A percentile compares a stretch with the other conserved stretches of the same genome.
Conservation (phyloP, 1,140 invertebrate species). For the Zaprionus camerounensis region DNA sequence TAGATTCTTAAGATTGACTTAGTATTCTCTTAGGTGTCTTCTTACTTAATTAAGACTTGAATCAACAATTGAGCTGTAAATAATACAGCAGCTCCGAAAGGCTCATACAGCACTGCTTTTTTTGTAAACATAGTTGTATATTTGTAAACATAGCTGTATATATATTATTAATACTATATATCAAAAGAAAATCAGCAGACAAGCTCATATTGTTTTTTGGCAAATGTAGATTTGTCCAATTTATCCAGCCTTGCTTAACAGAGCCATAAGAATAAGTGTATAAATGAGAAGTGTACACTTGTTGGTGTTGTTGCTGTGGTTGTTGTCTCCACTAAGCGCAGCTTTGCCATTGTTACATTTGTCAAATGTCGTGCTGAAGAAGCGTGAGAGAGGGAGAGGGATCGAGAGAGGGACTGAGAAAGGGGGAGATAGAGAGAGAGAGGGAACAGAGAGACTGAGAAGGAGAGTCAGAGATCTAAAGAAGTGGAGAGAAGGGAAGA, state of each 20-base stretch:
- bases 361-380: slow-evolving; percentile 7
- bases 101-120: no score
- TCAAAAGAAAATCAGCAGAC: neutral
- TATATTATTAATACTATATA: no score
- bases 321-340: slow-evolving; percentile 16
- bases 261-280: slow-evolving; percentile 8
- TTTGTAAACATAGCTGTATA: no score
- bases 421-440: neutral
- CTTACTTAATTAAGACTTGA: no score
- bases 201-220: no score
- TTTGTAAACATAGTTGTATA: no score
- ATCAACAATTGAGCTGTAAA: no score
- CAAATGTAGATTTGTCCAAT: neutral
- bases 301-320: neutral
- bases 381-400: neutral
- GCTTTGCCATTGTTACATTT: slow-evolving; percentile 20
- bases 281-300: neutral
- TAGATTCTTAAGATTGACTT: no score
- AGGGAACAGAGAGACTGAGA: no score
- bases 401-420: neutral
- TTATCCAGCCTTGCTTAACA: neutral
- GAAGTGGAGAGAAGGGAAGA: neutral
- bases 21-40: no score
- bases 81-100: no score
- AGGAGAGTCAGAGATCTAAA: no score